A percentile compares a stretch with the other conserved stretches of the same genome.
Conservation (phyloP, 2,113 vertebrate genomes). For the Zosterops hypoxanthus region DNA sequence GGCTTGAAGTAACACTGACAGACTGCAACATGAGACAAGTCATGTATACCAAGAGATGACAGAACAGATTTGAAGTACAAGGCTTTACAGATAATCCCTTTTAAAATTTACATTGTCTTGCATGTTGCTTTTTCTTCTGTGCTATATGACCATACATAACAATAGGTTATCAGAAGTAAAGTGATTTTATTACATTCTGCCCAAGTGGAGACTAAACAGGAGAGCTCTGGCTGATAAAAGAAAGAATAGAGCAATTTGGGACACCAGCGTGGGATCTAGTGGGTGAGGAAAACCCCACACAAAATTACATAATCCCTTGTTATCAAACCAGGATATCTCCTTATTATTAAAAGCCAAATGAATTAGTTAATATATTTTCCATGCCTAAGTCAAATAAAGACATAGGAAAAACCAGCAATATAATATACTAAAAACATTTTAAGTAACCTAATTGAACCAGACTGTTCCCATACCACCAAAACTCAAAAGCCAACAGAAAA, state of each 20-base stretch:
- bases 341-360: neutral
- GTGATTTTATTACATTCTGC: neutral
- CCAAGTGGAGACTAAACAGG: neutral
- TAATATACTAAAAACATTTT: neutral
- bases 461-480: neutral
- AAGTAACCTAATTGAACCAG: neutral
- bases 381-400: neutral
- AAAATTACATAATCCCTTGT: neutral
- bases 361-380: neutral
- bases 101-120: neutral
- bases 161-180: neutral
- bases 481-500: neutral
- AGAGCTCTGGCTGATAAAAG: neutral
- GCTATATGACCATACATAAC: neutral
- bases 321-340: accelerated
- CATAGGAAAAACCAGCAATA: accelerated
- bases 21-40: neutral
- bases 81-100: neutral
- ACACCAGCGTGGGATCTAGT: neutral
- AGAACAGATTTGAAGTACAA: neutral
- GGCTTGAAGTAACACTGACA: neutral
- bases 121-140: neutral
- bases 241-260: neutral
- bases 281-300: accelerated
- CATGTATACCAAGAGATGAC: neutral